These are phyloP conservation scores for Penaeus chinensis DNA, from an alignment of 1,140 invertebrate genomes.

Conservation along the genomic window DNA sequence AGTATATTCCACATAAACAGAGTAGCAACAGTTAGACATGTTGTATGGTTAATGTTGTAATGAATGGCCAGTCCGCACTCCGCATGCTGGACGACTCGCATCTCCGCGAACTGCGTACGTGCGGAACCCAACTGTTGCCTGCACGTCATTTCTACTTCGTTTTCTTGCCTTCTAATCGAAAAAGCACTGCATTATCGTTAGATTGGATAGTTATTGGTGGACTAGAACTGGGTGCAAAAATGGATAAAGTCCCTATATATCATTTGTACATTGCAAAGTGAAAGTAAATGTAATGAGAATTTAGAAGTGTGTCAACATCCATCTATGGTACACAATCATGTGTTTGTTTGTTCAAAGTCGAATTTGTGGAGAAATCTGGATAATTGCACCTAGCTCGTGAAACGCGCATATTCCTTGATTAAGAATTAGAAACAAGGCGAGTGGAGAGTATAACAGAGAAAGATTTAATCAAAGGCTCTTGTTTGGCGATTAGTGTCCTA, in stretches of 20 bases:
- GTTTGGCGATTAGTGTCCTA: constrained; percentile 36
- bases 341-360: constrained; percentile 36
- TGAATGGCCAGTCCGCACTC: too few species aligned
- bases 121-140: constrained; percentile 31
- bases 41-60: too few species aligned
- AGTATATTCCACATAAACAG: too few species aligned
- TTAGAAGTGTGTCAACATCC: constrained; percentile 40
- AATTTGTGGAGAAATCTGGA: not conserved
- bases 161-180: not conserved
- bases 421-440: too few species aligned
- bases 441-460: not conserved
- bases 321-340: constrained; percentile 50
- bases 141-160: not conserved
- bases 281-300: constrained; percentile 32
- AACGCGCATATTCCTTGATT: too few species aligned
- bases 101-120: constrained; percentile 44
- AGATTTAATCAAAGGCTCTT: constrained; percentile 10
- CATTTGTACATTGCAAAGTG: not conserved
- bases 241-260: not conserved
- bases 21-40: too few species aligned
- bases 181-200: not conserved
- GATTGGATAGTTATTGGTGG: not conserved
- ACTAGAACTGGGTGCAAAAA: constrained; percentile 1
- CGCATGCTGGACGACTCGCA: constrained; percentile 14
- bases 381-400: not conserved